Percentiles rank a stretch among this genome's conserved stretches.
Conservation (phyloP, 2,797 vertebrate species). For the Pithecia hirsuta region DNA sequence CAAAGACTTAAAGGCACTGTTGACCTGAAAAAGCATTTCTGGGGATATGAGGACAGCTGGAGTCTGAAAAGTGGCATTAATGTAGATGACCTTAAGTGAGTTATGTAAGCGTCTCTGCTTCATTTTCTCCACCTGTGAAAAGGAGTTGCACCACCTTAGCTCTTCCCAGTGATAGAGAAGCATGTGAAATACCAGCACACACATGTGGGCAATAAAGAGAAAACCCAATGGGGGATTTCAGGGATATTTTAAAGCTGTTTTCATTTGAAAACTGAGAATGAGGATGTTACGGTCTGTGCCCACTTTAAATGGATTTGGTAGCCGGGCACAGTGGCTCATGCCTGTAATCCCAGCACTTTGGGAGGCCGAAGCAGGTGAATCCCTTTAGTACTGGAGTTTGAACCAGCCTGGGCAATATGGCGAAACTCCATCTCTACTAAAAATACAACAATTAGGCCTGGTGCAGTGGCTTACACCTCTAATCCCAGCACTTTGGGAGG, state of each 20-base stretch:
- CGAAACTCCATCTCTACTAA: not conserved
- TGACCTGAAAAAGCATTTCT: not conserved
- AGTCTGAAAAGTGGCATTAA: not conserved
- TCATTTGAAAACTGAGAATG: not conserved
- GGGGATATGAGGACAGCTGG: not conserved
- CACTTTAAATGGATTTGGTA: not conserved
- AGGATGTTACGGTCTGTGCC: not conserved
- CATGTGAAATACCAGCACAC: not conserved
- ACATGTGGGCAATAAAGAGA: not conserved
- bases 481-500: too few species aligned
- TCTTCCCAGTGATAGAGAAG: not conserved
- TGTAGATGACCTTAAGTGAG: not conserved
- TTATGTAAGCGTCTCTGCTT: not conserved
- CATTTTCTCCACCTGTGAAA: not conserved
- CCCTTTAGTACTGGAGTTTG: not conserved
- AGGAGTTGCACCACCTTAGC: not conserved
- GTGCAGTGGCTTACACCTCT: too few species aligned
- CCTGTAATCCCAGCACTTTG: not conserved
- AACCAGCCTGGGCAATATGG: not conserved
- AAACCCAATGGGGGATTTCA: not conserved
- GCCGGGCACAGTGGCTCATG: not conserved
- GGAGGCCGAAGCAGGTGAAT: not conserved
- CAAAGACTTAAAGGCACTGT: not conserved
- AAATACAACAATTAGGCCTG: too few species aligned
- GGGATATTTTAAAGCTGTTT: constrained; percentile 18